Evolutionary conservation across 2,797 vertebrate genomes (phyloP).

Genomic region (Thamnophis elegans): DNA sequence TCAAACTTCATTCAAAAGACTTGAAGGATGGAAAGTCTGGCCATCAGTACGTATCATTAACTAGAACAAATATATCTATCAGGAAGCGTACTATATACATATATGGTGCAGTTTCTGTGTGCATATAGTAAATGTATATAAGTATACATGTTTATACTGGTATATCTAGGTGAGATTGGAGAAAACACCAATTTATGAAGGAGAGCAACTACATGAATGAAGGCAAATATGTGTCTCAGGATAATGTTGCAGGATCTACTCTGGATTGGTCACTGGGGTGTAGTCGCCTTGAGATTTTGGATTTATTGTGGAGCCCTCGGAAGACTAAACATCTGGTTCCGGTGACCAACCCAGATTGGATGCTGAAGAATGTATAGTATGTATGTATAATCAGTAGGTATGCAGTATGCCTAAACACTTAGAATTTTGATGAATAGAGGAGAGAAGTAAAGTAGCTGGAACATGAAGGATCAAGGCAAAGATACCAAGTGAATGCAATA

Average conservation of each 20-base stretch:
- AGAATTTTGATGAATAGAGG: not conserved
- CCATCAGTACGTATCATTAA: not conserved
- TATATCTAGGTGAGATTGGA: not conserved
- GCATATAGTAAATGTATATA: not conserved
- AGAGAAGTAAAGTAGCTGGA: not conserved
- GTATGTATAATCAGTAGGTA: not conserved
- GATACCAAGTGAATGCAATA: not conserved
- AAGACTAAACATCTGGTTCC: not conserved
- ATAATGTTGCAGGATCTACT: not conserved
- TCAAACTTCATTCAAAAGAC: not conserved
- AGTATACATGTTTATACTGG: not conserved
- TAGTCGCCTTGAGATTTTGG: not conserved
- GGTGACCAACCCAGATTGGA: not conserved
- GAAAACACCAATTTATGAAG: not conserved
- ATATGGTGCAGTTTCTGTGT: not conserved
- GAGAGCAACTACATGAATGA: not conserved
- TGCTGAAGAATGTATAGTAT: not conserved
- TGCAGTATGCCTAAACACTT: not conserved
- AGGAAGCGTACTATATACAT: not conserved
- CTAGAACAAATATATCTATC: not conserved
- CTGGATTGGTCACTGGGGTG: not conserved
- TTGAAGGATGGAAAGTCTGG: not conserved
- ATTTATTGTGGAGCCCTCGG: not conserved
- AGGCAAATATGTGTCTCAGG: not conserved
- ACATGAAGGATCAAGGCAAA: not conserved